Base-by-base conservation (phyloP, 1,140 invertebrate genomes). In the Macrostomum lignano region DNA sequence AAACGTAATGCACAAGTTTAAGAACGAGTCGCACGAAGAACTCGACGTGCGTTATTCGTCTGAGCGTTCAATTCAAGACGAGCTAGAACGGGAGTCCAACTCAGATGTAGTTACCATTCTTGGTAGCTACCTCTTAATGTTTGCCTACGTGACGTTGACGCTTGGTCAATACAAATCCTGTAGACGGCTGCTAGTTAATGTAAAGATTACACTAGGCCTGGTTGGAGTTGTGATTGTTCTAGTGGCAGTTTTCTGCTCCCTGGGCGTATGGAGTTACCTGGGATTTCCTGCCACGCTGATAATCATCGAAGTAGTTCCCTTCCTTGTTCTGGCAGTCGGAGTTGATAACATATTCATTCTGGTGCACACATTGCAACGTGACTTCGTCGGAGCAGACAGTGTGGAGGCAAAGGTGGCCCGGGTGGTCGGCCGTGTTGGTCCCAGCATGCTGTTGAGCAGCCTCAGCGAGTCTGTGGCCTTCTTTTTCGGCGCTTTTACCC, bases 121-220 rank as follows among this genome's bases (percentile, higher is more conserved):
- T 2, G 70, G 88, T 7, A 91, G 81, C 5, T 94, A 96, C 48
- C 51, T 88, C 29, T 79, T 93, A 31, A 94, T 96, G 86, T 94
- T 96, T 53, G 68, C 69, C 11, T 96, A 96, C 43, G 84, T 96
- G 37, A 73, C 82, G 0, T 67, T 94, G 26, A 71, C 79, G 2
- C 63, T 96, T 15, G 84, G 86, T 1, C 70, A 81, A 40, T 70
- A 76, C 38, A 68, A 69, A 39, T 68, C 66, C 0, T 72, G 65
- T 35, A 62, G 64, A 17, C 37, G 36, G n/a, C n/a, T n/a, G n/a
- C n/a, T n/a, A n/a, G n/a, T n/a, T n/a, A 71, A 79, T 40, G 72
- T 72, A 3, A 79, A 78, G 57, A 66, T 84, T 17, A 61, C 67
- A n/a, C 57, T 91, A 17, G 79, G 73, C 3, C 60, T 82, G 6